Base-by-base conservation (phyloP, 2,888 invertebrate genomes). In the Xestia ashworthii region DNA sequence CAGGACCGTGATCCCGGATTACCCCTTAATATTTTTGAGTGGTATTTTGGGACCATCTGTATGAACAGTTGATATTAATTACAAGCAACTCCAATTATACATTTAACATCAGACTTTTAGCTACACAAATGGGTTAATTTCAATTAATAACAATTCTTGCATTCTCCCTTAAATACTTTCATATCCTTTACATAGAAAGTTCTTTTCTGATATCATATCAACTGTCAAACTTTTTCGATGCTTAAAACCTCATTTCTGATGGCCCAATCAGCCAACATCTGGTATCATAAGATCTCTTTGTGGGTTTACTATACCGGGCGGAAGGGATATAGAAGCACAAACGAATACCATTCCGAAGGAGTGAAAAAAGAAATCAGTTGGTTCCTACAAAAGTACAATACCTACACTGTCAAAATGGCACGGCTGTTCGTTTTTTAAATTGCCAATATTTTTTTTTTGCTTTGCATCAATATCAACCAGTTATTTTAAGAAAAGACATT, bases 51-150 rank as follows among this genome's bases (percentile, higher is more conserved):
- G n/a, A n/a, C n/a, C n/a, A n/a, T n/a, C n/a, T n/a, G 77, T 82
- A 55, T 58, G 12, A 64, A 71, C 70, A 81, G 55, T 66, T 58
- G 25, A 19, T 11, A 71, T 41, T 74, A 62, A 71, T 76, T 81
- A 67, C 48, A 77, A 68, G 46, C 60, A 25, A 38, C 48, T 77
- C 16, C 41, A 64, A 71, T 60, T 19, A 78, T 62, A 78, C 64
- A 77, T 50, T 62, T 38, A 48, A 74, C 60, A 74, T 83, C 80
- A 83, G 80, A 83, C 76, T 82, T 82, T 83, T 75, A 76, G 53
- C 64, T 65, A 74, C 68, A 73, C 11, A 74, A 78, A 68, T 12
- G 46, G 32, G 22, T 71, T 78, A 65, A 53, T 46, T 78, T 16
- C 50, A 64, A 53, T 70, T 66, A 44, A 67, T 76, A 76, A 69